These are phyloP conservation scores for Trichomalopsis sarcophagae DNA, from an alignment of 1,140 invertebrate species.

Conservation along the genomic window DNA sequence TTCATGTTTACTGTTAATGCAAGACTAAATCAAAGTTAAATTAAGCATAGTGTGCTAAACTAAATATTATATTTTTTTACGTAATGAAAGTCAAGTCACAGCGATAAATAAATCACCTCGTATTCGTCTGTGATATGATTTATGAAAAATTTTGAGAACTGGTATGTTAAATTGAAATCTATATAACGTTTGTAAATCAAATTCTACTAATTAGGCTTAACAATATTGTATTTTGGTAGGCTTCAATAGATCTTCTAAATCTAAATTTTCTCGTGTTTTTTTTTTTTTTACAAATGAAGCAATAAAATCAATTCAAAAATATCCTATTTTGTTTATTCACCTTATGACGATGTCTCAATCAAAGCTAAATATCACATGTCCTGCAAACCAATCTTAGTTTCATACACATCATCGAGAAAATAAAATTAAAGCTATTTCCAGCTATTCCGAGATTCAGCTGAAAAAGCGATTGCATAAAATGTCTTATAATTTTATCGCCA, in stretches of 20 bases:
- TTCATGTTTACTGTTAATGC: not conserved
- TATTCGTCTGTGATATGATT: slow-evolving; percentile 37
- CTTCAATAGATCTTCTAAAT: not conserved
- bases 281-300: not conserved
- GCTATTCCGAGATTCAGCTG: too few species aligned
- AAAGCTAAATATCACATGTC: not conserved
- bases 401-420: too few species aligned
- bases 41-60: not conserved
- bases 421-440: not conserved
- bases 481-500: too few species aligned
- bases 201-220: not conserved
- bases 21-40: slow-evolving; percentile 35
- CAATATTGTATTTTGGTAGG: not conserved
- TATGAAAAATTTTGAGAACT: slow-evolving; percentile 4
- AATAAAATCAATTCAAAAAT: not conserved
- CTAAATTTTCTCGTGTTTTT: not conserved
- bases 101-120: slow-evolving; percentile 22
- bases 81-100: slow-evolving; percentile 26
- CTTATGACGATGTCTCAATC: not conserved
- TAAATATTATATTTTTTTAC: slow-evolving; percentile 20
- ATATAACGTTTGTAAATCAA: not conserved
- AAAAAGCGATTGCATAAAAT: too few species aligned
- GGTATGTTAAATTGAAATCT: not conserved
- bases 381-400: too few species aligned
- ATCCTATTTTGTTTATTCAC: not conserved